A percentile compares a stretch with the other conserved stretches of the same genome.
phyloP scores from a whole-genome alignment of 2,113 vertebrate genomes.

The Myiozetetes cayanensis region DNA sequence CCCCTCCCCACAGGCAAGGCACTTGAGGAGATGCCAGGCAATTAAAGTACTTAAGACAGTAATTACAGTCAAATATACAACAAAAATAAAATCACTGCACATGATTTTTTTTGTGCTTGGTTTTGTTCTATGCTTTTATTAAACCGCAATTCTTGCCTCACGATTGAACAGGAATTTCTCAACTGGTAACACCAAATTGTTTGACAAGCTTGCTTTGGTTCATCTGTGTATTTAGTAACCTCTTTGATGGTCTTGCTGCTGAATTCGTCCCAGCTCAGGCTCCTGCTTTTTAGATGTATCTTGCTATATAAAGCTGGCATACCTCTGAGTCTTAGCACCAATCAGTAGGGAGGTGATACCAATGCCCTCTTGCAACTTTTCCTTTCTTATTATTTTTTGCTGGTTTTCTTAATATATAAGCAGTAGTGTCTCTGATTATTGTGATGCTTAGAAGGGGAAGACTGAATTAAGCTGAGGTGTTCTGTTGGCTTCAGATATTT shows the following conservation, averaged over 20 bases:
- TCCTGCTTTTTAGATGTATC: not conserved
- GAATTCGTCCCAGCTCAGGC: not conserved
- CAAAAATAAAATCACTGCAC: conserved; percentile 62
- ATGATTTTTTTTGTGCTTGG: conserved; percentile 17
- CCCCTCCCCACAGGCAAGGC: conserved; percentile 48
- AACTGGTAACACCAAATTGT: not conserved
- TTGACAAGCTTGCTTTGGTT: not conserved
- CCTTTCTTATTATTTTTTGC: not conserved
- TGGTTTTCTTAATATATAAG: not conserved
- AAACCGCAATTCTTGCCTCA: conserved; percentile 29
- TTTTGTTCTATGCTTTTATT: conserved; percentile 47
- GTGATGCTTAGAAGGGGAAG: not conserved
- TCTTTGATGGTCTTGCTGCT: not conserved
- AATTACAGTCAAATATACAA: conserved; percentile 66
- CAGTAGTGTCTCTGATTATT: not conserved
- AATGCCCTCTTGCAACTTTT: not conserved
- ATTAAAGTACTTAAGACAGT: conserved; percentile 61
- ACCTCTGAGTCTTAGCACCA: not conserved
- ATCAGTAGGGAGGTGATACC: not conserved
- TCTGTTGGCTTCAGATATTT: not conserved
- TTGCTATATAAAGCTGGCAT: not conserved
- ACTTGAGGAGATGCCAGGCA: conserved; percentile 51
- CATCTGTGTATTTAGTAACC: not conserved
- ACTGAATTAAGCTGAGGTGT: not conserved
- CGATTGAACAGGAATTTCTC: not conserved